Base-by-base conservation (phyloP, 1,140 invertebrate genomes). In the Triops cancriformis region DNA sequence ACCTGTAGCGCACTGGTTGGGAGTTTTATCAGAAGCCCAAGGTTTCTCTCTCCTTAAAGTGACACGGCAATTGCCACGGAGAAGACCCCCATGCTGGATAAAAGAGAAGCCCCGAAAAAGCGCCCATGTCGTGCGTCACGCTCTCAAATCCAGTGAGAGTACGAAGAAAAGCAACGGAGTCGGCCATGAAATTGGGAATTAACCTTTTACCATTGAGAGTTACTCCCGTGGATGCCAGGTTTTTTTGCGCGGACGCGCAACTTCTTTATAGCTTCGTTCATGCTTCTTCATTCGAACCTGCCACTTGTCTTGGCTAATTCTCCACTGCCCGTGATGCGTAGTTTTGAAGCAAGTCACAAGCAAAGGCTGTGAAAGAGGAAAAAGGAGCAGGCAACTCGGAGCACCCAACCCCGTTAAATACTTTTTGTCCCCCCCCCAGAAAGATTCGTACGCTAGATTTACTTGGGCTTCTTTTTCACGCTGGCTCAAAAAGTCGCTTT, bases 161-260 rank as follows among this genome's bases (percentile, higher is more conserved):
- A 64, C 51, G 51, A 64, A 64, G 51, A 64, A 64, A 64, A 64
- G 51, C 51, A 64, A 64, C 51, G 51, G 51, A 64, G 51, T 64
- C 51, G 51, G 51, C 51, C 51, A 64, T 64, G 51, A 64, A 64
- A 64, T 64, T 64, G 51, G 51, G 51, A 64, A 64, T 64, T 64
- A 64, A 64, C 51, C 51, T 64, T 64, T 64, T 64, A 64, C 51
- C 51, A 64, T 64, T 64, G 18, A 64, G 23, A 64, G 51, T 64
- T 64, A 64, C 51, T 64, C 51, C 51, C 51, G 51, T 64, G 51
- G 51, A 64, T 64, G 51, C 51, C 9, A 64, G 10, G 51, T 23
- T 64, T 64, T 45, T 64, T 64, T 64, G 51, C 51, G 51, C 51
- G 51, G 51, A 64, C 51, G 51, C 51, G 51, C 51, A 14, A 64